Evolutionary conservation across 2,888 invertebrate genomes (phyloP).

Genomic region (Archips xylosteana): DNA sequence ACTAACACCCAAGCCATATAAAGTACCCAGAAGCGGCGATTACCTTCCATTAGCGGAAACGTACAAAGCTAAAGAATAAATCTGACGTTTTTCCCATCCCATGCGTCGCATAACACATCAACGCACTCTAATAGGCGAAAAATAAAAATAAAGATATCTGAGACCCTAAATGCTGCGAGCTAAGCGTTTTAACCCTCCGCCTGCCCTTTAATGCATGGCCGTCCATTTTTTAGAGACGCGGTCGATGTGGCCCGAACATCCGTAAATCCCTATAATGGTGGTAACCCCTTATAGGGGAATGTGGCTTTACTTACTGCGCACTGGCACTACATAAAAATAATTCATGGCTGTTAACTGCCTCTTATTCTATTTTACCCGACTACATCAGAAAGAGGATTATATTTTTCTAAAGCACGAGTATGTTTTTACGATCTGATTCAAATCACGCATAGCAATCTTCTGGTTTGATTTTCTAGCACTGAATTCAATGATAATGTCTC

Average conservation of each 20-base stretch:
- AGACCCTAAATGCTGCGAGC: conserved; percentile 46
- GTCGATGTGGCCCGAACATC: conserved; percentile 67
- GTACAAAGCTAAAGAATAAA: conserved; percentile 10
- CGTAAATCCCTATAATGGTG: conserved; percentile 70
- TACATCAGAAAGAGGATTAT: no score
- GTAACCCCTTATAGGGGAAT: conserved; percentile 57
- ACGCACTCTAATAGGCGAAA: conserved; percentile 47
- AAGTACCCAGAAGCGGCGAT: background rate
- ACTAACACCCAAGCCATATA: background rate
- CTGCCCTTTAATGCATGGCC: conserved; percentile 64
- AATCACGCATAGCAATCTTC: no score
- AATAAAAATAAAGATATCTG: conserved; percentile 59
- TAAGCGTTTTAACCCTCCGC: conserved; percentile 67
- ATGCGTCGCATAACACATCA: conserved; percentile 32
- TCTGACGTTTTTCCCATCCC: conserved; percentile 15
- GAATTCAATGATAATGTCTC: no score
- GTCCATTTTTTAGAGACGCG: conserved; percentile 71
- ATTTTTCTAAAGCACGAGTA: no score
- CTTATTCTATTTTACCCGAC: conserved; percentile 1
- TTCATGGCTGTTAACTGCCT: conserved; percentile 33
- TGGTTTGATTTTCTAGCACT: no score
- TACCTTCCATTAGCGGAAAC: conserved; percentile 5
- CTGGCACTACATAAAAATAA: conserved; percentile 46
- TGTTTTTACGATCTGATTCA: no score
- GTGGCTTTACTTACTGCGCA: conserved; percentile 48